These are phyloP conservation scores for Amazona finschi DNA, from an alignment of 2,797 vertebrate genomes.

Conservation along the genomic window DNA sequence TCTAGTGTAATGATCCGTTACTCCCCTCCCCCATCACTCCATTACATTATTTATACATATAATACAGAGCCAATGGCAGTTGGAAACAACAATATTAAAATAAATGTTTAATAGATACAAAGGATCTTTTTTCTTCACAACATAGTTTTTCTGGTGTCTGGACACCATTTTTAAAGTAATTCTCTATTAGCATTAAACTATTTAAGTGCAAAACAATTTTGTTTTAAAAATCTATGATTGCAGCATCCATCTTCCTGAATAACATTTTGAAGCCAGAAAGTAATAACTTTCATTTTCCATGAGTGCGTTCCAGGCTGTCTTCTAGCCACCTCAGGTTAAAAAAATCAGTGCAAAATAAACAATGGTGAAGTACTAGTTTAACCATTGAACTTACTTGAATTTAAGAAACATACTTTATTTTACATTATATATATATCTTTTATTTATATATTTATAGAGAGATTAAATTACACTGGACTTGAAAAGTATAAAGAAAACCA, in stretches of 20 bases:
- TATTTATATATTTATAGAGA: slow-evolving; percentile 59
- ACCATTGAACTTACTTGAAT: slow-evolving; percentile 66
- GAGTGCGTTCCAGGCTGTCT: slow-evolving; percentile 82
- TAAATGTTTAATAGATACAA: slow-evolving; percentile 94
- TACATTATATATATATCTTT: slow-evolving; percentile 56
- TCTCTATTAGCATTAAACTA: slow-evolving; percentile 86
- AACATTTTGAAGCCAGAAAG: slow-evolving; percentile 83
- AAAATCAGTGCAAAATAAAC: slow-evolving; percentile 91
- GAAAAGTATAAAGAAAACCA: slow-evolving; percentile 73
- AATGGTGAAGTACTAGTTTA: slow-evolving; percentile 79
- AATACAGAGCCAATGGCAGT: slow-evolving; percentile 88
- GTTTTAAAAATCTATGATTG: slow-evolving; percentile 83
- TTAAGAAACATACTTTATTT: slow-evolving; percentile 73
- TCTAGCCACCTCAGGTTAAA: slow-evolving; percentile 78
- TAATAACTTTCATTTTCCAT: slow-evolving; percentile 72
- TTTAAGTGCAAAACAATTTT: slow-evolving; percentile 90
- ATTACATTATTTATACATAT: slow-evolving; percentile 93
- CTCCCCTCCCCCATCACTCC: slow-evolving; percentile 80
- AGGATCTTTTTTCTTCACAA: slow-evolving; percentile 83
- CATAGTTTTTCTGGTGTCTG: slow-evolving; percentile 81
- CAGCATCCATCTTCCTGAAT: slow-evolving; percentile 90
- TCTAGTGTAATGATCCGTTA: slow-evolving; percentile 85
- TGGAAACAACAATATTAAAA: slow-evolving; percentile 96
- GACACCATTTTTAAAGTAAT: slow-evolving; percentile 85
- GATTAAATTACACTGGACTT: slow-evolving; percentile 73